Base-by-base conservation (phyloP, 2,888 invertebrate species). In the Chrysopilus asiliformis region DNA sequence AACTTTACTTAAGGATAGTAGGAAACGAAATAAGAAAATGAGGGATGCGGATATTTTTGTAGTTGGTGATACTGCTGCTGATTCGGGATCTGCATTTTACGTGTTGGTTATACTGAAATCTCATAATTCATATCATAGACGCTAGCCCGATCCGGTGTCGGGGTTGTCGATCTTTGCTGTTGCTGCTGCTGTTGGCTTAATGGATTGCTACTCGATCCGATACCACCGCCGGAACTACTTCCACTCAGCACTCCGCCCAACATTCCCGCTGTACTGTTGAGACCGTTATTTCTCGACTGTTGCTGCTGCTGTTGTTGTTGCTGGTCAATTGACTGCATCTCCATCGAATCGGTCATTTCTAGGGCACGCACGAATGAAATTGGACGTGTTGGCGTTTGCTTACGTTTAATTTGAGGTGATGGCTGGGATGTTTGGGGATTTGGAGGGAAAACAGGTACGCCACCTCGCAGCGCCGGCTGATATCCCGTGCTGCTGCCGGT, bases 121-220 rank as follows among this genome's bases (percentile, higher is more conserved):
- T 90, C 90, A 66, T 90, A 89, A 70, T 87, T 90, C 79, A 86
- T 86, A 65, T 90, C 89, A 66, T 90, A 90, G 48, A 87, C 83
- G 64, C 86, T 86, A 53, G 83, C 80, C 52, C 87, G 79, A 63
- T 87, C 86, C 33, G 85, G 81, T 12, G 82, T 76, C 24, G 74
- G 71, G 32, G 74, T 68, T 10, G 68, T 68, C 16, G 70, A 65
- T 43, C 67, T 45, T 32, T 49, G 55, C 38, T 56, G 54, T 16
- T 49, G 46, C 35, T 50, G 48, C 15, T 49, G 52, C 38, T 34
- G 40, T 46, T 29, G 43, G 40, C 16, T 46, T 43, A 28, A 44
- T 41, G 34, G 42, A 43, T 44, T 48, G 29, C 43, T 42, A 8
- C 46, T 45, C 12, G 46, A 43, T 13, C 47, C 42, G 18, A 32